A percentile compares a stretch with the other conserved stretches of the same genome.
These are phyloP conservation scores for Eurytoma californica DNA, from an alignment of 2,888 invertebrate species.

Conservation along the genomic window DNA sequence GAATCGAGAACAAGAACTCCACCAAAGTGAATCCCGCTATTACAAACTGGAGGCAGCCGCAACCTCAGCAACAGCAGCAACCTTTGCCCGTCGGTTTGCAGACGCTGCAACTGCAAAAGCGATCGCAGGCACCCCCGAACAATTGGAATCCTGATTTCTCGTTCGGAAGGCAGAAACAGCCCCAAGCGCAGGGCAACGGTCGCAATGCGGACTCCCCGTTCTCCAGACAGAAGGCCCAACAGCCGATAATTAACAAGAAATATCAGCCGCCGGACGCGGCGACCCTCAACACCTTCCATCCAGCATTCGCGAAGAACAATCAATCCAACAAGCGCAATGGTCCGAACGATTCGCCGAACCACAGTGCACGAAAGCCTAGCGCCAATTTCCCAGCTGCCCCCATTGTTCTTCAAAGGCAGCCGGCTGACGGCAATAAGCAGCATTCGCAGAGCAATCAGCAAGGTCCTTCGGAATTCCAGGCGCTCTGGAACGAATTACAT, in stretches of 20 bases:
- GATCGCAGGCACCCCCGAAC: not conserved
- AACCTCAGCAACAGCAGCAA: conserved; percentile 19
- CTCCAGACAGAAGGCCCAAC: not conserved
- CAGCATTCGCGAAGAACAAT: conserved; percentile 25
- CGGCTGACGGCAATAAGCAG: not conserved
- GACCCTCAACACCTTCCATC: conserved; percentile 41
- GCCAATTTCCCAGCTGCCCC: conserved; percentile 13
- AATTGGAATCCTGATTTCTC: too few relatives aligned
- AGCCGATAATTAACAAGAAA: conserved; percentile 1
- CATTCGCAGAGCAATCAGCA: conserved; percentile 17
- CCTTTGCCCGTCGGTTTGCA: conserved; percentile 3
- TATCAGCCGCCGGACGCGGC: conserved; percentile 44
- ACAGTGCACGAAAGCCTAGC: conserved; percentile 2
- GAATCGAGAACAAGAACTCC: conserved; percentile 65
- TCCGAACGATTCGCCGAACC: conserved; percentile 24
- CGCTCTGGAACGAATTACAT: conserved; percentile 72
- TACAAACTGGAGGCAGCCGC: conserved; percentile 24
- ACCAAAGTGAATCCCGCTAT: conserved; percentile 7
- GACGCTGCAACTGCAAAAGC: not conserved
- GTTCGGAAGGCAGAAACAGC: not conserved
- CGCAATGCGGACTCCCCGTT: not conserved
- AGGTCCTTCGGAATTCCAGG: conserved; percentile 69
- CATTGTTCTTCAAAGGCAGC: conserved; percentile 29
- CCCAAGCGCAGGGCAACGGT: conserved; percentile 41
- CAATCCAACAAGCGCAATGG: conserved; percentile 12